Base-by-base conservation (phyloP, 2,113 vertebrate species). In the Heloderma charlesbogerti region DNA sequence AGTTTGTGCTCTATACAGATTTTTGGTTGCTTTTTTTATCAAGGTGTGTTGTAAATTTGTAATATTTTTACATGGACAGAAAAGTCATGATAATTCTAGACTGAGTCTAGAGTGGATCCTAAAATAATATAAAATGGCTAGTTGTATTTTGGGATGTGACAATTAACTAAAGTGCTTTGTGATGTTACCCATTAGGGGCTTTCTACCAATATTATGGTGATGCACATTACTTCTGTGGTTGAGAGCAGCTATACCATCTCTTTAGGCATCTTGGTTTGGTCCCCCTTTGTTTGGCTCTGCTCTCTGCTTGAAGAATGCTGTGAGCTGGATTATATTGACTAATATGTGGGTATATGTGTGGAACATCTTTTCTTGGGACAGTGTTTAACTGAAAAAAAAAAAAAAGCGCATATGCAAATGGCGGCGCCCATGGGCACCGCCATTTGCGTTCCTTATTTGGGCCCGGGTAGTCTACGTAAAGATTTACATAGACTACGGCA, bases 21-120 rank as follows among this genome's bases (percentile, higher is more conserved):
- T 89, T 93, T 94, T 45, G 10, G 37, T 45, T 91, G 90, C 54
- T 54, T 6, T 67, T 15, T 84, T 20, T 77, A 77, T 40, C 16
- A 79, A 34, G 45, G 66, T 88, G 54, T 0, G 0, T 25, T 79
- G 37, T 40, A 34, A 67, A 34, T 40, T 88, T 0, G 0, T 69
- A 54, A 27, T 25, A 45, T 66, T 87, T 82, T 90, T 89, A 15
- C 12, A 48, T 88, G 89, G 91, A n/a, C 51, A 69, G 37, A 31
- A 18, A 12, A n/a, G n/a, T n/a, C n/a, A n/a, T n/a, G 60, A n/a
- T 8, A 31, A 74, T 51, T 29, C 88, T 88, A 89, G 34, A 43
- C 57, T 93, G 91, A 90, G 6, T 88, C 84, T 86, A 77, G 88
- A 87, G 60, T 91, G 71, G 72, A 63, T 81, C 87, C 75, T 79